Conservation (phyloP, 2,113 vertebrate species). For the Boulengeromyrus knoepffleri region DNA sequence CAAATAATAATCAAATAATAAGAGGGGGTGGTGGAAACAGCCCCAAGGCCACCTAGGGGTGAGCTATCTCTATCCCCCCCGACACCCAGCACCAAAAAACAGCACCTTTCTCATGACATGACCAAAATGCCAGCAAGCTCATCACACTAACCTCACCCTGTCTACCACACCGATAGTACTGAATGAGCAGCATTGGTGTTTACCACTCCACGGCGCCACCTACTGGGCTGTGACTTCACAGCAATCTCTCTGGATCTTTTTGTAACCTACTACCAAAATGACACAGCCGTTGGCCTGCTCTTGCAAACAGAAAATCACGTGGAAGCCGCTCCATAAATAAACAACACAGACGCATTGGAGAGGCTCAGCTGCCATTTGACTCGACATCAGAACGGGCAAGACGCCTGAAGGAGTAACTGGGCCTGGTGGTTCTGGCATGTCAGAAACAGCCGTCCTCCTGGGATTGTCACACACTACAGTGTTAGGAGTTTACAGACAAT, state of each 20-base stretch:
- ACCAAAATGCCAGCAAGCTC: background rate
- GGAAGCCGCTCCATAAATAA: background rate
- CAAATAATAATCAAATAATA: too few relatives aligned
- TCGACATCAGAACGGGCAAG: background rate
- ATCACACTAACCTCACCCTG: background rate
- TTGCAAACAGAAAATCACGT: background rate
- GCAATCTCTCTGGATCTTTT: background rate
- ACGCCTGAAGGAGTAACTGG: background rate
- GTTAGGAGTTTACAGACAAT: background rate
- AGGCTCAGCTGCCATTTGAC: background rate
- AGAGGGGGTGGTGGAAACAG: background rate
- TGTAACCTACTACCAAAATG: background rate
- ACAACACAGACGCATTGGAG: background rate
- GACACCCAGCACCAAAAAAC: background rate
- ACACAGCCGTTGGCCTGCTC: background rate
- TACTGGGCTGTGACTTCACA: background rate
- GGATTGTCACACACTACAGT: background rate
- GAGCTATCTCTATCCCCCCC: background rate
- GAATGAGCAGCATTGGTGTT: background rate
- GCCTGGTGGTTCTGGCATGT: background rate
- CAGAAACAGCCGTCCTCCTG: background rate
- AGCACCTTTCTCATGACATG: background rate
- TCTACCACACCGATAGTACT: background rate
- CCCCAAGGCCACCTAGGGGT: background rate
- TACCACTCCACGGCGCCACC: background rate